Conservation (phyloP, 2,797 vertebrate species). For the Sebastes kiyomatsui region DNA sequence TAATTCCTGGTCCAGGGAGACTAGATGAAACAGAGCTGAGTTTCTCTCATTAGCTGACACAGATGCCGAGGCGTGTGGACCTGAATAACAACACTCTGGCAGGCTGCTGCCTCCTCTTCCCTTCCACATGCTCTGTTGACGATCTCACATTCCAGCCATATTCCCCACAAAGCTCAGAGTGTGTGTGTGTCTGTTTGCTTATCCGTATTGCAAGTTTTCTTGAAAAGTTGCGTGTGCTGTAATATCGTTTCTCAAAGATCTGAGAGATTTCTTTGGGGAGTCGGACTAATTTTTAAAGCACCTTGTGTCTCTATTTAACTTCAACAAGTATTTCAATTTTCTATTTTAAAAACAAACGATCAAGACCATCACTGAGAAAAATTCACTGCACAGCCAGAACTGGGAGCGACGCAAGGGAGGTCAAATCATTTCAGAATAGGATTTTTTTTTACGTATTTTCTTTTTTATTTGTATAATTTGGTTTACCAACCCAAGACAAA, state of each 20-base stretch:
- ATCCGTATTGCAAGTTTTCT: conserved; percentile 66
- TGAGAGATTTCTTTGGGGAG: conserved; percentile 44
- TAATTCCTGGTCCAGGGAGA: conserved; percentile 83
- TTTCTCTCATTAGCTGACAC: conserved; percentile 86
- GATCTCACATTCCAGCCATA: conserved; percentile 75
- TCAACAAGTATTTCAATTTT: conserved; percentile 22
- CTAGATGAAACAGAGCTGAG: conserved; percentile 83
- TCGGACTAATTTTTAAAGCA: conserved; percentile 29
- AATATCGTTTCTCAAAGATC: conserved; percentile 52
- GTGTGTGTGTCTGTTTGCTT: conserved; percentile 32
- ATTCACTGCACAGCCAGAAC: conserved; percentile 1
- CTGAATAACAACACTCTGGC: conserved; percentile 83
- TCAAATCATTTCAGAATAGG: neutral
- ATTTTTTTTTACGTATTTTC: neutral
- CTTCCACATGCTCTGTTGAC: conserved; percentile 74
- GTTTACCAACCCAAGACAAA: neutral
- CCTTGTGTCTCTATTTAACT: conserved; percentile 35
- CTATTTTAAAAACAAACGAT: neutral
- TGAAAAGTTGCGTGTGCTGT: conserved; percentile 63
- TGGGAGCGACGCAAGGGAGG: neutral
- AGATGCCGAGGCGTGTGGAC: conserved; percentile 84
- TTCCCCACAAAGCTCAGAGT: conserved; percentile 59
- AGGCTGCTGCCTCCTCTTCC: conserved; percentile 75
- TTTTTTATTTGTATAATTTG: neutral
- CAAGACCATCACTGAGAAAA: neutral